Evolutionary conservation across 2,113 vertebrate genomes (phyloP).

Genomic region (Zingel zingel): DNA sequence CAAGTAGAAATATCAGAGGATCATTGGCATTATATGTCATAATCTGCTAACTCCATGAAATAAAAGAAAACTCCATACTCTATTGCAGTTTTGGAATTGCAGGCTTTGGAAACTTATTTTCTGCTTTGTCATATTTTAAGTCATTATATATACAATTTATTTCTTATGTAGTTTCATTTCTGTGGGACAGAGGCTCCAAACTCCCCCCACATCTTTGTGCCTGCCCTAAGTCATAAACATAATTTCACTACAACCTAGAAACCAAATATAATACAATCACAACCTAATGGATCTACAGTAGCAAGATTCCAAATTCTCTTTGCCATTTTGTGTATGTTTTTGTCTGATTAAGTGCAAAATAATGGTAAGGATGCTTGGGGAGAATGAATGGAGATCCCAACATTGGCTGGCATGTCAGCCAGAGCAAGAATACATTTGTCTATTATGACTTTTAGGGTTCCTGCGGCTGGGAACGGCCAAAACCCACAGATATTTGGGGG

Average conservation of each 20-base stretch:
- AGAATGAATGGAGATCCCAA: slow-evolving; percentile 26
- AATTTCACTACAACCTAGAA: slow-evolving; percentile 9
- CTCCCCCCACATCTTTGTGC: neutral
- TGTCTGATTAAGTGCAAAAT: slow-evolving; percentile 2
- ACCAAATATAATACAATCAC: neutral
- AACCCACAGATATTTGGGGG: slow-evolving; percentile 57
- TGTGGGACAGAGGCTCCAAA: neutral
- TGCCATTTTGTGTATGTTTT: slow-evolving; percentile 20
- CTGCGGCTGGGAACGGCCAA: slow-evolving; percentile 44
- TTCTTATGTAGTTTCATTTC: neutral
- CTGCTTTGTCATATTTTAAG: neutral
- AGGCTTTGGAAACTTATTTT: slow-evolving; percentile 15
- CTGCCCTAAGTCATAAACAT: slow-evolving; percentile 1
- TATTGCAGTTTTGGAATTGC: neutral
- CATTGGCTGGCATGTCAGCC: neutral
- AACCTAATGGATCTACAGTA: slow-evolving; percentile 21
- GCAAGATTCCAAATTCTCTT: slow-evolving; percentile 19
- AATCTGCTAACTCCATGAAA: neutral
- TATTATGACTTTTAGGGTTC: slow-evolving; percentile 52
- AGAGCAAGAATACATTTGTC: slow-evolving; percentile 47
- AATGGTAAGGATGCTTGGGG: slow-evolving; percentile 2
- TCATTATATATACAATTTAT: neutral
- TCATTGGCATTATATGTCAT: neutral
- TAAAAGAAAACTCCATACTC: neutral
- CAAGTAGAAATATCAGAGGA: slow-evolving; percentile 1